phyloP scores from a whole-genome alignment of 1,140 invertebrate genomes.

The Papilio glaucus region DNA sequence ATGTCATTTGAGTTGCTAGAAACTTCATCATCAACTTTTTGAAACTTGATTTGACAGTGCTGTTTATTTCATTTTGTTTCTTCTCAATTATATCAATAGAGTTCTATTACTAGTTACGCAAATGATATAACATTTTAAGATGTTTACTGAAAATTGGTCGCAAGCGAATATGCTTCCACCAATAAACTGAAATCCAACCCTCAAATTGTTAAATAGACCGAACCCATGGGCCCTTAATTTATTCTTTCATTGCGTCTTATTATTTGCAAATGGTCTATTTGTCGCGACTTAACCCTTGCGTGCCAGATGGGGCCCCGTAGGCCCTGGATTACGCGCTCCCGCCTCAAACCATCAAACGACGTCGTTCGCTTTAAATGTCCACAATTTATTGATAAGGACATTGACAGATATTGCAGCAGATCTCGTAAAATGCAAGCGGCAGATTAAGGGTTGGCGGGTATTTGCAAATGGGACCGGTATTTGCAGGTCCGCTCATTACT shows the following conservation, averaged over 20 bases:
- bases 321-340: slow-evolving; percentile 70
- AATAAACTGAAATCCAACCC: slow-evolving; percentile 42
- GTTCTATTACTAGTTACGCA: background rate
- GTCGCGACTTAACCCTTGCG: slow-evolving; percentile 82
- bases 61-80: no score
- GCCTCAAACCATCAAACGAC: slow-evolving; percentile 78
- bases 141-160: background rate
- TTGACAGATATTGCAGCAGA: slow-evolving; percentile 80
- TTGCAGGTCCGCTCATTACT: slow-evolving; percentile 69
- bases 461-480: slow-evolving; percentile 75
- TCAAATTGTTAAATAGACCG: slow-evolving; percentile 44
- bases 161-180: slow-evolving; percentile 5
- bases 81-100: background rate
- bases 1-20: no score
- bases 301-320: slow-evolving; percentile 76
- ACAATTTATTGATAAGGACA: slow-evolving; percentile 83
- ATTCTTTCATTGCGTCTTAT: slow-evolving; percentile 83
- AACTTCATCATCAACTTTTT: no score
- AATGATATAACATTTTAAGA: background rate
- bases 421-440: slow-evolving; percentile 79
- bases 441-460: slow-evolving; percentile 77
- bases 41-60: no score
- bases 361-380: slow-evolving; percentile 75
- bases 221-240: slow-evolving; percentile 68
- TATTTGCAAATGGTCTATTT: slow-evolving; percentile 83